Percentiles rank a stretch among this genome's conserved stretches.
Evolutionary conservation across 2,888 invertebrate species (phyloP).

Genomic region (Lithophane leautieri): DNA sequence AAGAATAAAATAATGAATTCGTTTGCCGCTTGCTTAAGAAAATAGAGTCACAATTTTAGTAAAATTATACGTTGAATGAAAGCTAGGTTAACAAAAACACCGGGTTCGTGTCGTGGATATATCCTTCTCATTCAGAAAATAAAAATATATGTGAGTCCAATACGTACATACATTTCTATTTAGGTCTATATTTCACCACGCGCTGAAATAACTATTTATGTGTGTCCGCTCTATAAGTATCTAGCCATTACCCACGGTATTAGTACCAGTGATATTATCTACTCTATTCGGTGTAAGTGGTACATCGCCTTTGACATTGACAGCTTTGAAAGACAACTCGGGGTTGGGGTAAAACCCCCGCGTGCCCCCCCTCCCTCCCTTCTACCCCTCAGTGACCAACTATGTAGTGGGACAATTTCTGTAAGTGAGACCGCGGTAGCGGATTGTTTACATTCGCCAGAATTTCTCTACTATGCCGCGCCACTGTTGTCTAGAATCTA

Average conservation of each 20-base stretch:
- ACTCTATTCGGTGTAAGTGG: constrained; percentile 27
- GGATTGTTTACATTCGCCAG: constrained; percentile 26
- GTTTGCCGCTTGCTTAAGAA: constrained; percentile 1
- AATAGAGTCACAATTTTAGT: neutral
- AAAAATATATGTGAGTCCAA: neutral
- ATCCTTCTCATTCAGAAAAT: neutral
- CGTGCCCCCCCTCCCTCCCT: neutral
- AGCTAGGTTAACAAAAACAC: neutral
- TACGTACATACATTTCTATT: neutral
- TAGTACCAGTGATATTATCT: constrained; percentile 38
- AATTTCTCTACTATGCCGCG: neutral
- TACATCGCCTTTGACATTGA: constrained; percentile 50
- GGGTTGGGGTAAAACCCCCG: constrained; percentile 1
- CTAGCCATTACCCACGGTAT: constrained; percentile 1
- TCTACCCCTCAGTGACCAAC: constrained; percentile 42
- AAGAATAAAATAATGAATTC: constrained; percentile 26
- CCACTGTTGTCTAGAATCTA: neutral
- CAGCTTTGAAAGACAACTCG: constrained; percentile 45
- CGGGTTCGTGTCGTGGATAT: neutral
- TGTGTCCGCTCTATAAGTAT: constrained; percentile 8
- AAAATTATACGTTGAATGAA: neutral
- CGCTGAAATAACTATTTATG: neutral
- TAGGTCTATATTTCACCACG: constrained; percentile 1
- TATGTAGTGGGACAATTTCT: constrained; percentile 42
- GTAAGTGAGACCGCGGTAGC: constrained; percentile 33